Evolutionary conservation across 2,797 vertebrate genomes (phyloP).

Genomic region (Nyctibius grandis): DNA sequence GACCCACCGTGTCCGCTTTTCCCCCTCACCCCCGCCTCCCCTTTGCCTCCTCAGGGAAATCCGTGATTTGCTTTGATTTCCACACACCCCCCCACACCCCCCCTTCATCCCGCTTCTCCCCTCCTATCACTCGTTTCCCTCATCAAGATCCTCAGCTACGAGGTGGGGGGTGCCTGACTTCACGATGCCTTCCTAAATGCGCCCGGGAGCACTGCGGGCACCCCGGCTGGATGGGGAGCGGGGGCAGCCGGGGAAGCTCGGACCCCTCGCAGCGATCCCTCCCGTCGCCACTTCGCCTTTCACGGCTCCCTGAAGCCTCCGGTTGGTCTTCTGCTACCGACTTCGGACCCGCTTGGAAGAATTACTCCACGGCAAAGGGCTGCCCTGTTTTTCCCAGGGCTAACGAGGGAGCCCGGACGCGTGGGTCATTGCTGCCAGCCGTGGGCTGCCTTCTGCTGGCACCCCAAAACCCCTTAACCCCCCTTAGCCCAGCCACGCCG

Average conservation of each 20-base stretch:
- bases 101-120: not conserved
- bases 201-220: not conserved
- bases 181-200: not conserved
- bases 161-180: not conserved
- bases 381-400: not conserved
- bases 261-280: not conserved
- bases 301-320: not conserved
- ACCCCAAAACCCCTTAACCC: not conserved
- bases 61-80: not conserved
- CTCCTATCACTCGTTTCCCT: not conserved
- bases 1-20: not conserved
- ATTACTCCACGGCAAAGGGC: not conserved
- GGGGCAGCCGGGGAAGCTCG: not conserved
- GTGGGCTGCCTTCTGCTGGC: not conserved
- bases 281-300: not conserved
- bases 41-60: not conserved
- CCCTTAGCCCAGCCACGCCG: rapidly evolving
- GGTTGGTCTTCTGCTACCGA: not conserved
- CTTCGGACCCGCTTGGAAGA: not conserved
- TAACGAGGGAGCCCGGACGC: not conserved
- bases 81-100: no score
- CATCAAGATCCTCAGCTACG: not conserved
- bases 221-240: not conserved
- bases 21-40: not conserved
- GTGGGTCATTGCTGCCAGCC: not conserved